Percentiles rank a stretch among this genome's conserved stretches.
These are phyloP conservation scores for Tineola bisselliella DNA, from an alignment of 2,888 invertebrate species.

Conservation along the genomic window DNA sequence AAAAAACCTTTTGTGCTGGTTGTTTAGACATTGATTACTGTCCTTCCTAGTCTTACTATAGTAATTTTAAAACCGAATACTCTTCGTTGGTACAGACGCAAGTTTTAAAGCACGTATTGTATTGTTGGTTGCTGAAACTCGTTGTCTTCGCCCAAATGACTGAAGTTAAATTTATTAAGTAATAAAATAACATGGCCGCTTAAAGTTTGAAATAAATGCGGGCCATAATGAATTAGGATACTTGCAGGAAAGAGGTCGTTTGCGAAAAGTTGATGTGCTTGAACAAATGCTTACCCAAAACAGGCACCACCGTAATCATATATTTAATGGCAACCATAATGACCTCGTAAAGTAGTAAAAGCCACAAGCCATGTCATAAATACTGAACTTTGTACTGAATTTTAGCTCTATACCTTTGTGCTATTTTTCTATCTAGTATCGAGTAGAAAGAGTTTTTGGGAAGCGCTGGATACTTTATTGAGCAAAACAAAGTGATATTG, in stretches of 20 bases:
- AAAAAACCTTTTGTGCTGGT: no score
- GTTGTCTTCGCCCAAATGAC: slow-evolving; percentile 13
- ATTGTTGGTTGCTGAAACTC: not conserved
- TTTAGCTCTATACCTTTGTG: not conserved
- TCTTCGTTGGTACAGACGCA: no score
- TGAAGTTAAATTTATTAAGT: slow-evolving; percentile 37
- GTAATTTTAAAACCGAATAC: no score
- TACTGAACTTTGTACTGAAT: slow-evolving; percentile 35
- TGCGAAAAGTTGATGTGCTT: slow-evolving; percentile 58
- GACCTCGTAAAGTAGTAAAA: slow-evolving; percentile 58
- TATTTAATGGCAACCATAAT: slow-evolving; percentile 60
- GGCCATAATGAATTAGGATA: slow-evolving; percentile 45
- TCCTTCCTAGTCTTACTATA: no score
- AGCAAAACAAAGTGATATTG: no score
- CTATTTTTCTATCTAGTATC: not conserved
- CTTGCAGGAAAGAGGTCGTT: slow-evolving; percentile 45
- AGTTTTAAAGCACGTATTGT: not conserved
- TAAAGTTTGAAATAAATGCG: slow-evolving; percentile 26
- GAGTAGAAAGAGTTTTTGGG: no score
- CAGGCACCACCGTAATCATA: slow-evolving; percentile 53
- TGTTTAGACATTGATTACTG: no score
- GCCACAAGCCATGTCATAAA: slow-evolving; percentile 51
- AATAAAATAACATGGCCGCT: slow-evolving; percentile 43
- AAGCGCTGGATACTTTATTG: no score
- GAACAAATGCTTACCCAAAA: slow-evolving; percentile 54